Percentiles rank a stretch among this genome's conserved stretches.
Conservation (phyloP, 2,113 vertebrate genomes). For the Danio rerio region DNA sequence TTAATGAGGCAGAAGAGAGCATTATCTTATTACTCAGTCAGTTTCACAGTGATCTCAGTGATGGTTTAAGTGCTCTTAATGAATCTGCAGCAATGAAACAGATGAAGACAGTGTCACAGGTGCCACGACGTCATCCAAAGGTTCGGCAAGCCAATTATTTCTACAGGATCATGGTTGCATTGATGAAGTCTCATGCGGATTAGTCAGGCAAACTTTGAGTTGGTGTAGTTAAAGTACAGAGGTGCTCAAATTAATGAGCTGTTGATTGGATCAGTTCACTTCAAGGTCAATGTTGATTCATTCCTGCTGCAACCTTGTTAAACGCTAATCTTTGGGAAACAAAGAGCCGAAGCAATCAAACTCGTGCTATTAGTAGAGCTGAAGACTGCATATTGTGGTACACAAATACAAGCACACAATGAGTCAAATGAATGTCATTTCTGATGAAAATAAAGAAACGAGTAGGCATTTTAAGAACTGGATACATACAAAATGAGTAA, state of each 20-base stretch:
- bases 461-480: neutral
- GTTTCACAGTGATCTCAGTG: too few species aligned
- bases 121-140: neutral
- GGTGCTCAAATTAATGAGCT: conserved; percentile 14
- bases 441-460: neutral
- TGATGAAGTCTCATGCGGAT: neutral
- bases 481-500: too few species aligned
- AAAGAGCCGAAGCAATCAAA: neutral
- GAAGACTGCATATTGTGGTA: neutral
- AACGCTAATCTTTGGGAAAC: neutral
- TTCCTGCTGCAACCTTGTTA: conserved; percentile 7
- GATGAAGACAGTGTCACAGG: neutral
- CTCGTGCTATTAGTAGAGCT: neutral
- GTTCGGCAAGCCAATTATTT: neutral
- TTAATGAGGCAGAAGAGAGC: too few species aligned
- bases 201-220: neutral
- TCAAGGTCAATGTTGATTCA: conserved; percentile 11
- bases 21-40: too few species aligned
- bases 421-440: neutral
- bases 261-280: neutral
- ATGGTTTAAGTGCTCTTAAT: neutral
- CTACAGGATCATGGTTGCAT: neutral
- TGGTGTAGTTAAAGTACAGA: neutral
- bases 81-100: neutral
- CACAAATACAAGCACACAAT: too few species aligned